Evolutionary conservation across 2,113 vertebrate species (phyloP).

Genomic region (Otolemur garnettii): DNA sequence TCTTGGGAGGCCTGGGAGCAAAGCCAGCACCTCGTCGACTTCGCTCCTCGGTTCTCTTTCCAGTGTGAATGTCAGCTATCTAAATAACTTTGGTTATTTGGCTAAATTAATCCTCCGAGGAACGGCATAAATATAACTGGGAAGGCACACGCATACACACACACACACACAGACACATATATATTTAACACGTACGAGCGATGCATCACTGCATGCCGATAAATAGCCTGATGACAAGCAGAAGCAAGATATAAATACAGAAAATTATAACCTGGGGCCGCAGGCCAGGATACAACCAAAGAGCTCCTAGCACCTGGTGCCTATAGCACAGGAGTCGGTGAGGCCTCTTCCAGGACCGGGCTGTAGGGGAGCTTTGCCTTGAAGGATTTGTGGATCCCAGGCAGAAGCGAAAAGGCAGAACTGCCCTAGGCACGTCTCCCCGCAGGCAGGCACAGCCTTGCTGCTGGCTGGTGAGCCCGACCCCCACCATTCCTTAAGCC

Average conservation of each 20-base stretch:
- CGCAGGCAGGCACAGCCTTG: rapidly evolving
- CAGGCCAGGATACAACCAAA: rapidly evolving
- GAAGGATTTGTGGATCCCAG: not conserved
- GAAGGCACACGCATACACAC: conserved; percentile 48
- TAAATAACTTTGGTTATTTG: conserved; percentile 76
- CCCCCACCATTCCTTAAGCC: not conserved
- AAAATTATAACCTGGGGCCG: conserved; percentile 45
- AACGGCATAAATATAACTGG: conserved; percentile 80
- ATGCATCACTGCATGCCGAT: conserved; percentile 66
- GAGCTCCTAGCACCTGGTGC: not conserved
- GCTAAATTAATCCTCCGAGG: conserved; percentile 84
- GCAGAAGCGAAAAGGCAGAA: not conserved
- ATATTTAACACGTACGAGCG: conserved; percentile 75
- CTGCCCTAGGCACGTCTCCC: rapidly evolving
- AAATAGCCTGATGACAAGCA: conserved; percentile 83
- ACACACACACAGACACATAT: conserved; percentile 64
- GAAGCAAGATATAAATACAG: conserved; percentile 80
- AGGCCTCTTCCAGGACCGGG: not conserved
- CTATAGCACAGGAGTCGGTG: not conserved
- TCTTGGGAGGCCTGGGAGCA: not conserved
- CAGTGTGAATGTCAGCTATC: conserved; percentile 77
- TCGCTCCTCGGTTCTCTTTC: not conserved
- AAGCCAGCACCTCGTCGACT: not conserved
- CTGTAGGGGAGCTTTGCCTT: not conserved
- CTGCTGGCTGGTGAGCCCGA: not conserved